Base-by-base conservation (phyloP, 2,888 invertebrate genomes). In the Apomyelois bistriatella region DNA sequence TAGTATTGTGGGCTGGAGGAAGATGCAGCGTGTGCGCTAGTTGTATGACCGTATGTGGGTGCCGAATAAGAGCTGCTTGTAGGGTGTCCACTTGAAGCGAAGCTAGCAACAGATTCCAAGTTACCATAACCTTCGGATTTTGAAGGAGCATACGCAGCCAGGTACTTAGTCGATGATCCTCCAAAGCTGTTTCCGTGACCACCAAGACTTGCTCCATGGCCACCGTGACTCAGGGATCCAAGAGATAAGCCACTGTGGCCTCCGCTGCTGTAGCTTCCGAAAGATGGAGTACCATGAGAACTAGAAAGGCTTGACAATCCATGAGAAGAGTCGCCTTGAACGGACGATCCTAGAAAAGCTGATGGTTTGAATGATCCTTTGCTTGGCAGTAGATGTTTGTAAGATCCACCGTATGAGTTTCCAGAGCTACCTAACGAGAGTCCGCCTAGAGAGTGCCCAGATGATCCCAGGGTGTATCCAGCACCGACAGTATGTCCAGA, bases 341-440 rank as follows among this genome's bases (percentile, higher is more conserved):
- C 66, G 3, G 87, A 80, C 52, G 88, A 71, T 48, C 91, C 91
- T 59, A 91, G 64, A 66, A 75, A 91, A 47, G 85, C 78, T 9
- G 91, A 91, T 40, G 91, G 91, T 54, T 90, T 91, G 56, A 91
- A 91, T 17, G 85, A 72, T 41, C 71, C 61, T 66, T 86, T 87
- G 22, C 82, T 73, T 8, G 82, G 79, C 12, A 72, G 64, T 49
- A 78, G 66, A 36, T 68, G 59, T 53, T 85, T 87, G 54, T 80
- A 74, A 56, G 74, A 66, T 38, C 79, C 79, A 43, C 80, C 79
- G 36, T 71, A 67, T 15, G 76, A 74, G 22, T 69, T 53, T 0
- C 58, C 58, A 43, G 52, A 43, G 22, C 50, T 46, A 15, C 54
- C 53, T 4, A 38, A 37, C 7, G 48, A 42, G 15, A 37, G 13